phyloP scores from a whole-genome alignment of 2,113 vertebrate genomes.

The Menidia beryllina region DNA sequence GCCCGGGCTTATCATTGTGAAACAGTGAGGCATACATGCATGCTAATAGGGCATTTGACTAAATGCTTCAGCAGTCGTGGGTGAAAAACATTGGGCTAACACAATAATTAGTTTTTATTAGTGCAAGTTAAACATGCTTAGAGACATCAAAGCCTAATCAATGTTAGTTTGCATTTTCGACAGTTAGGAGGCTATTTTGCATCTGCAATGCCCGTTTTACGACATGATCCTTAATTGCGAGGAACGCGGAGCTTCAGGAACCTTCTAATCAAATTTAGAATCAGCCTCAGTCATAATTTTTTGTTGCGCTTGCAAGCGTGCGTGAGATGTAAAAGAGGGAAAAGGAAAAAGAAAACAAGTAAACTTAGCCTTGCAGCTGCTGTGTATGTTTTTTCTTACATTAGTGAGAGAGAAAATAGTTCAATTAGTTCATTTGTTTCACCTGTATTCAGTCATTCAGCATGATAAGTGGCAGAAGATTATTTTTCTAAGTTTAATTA shows the following conservation, averaged over 20 bases:
- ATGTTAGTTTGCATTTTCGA: not conserved
- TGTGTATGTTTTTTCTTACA: not conserved
- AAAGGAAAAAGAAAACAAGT: not conserved
- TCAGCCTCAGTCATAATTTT: not conserved
- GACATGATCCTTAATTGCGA: not conserved
- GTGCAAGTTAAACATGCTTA: no score
- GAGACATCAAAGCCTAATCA: no score
- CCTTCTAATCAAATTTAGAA: not conserved
- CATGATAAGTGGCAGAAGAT: not conserved
- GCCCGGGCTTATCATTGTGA: no score
- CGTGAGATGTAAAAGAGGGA: not conserved
- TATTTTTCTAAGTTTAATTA: constrained; percentile 1
- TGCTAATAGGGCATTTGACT: no score
- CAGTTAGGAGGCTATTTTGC: constrained; percentile 2
- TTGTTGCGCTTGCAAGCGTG: not conserved
- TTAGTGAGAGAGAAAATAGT: not conserved
- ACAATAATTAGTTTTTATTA: no score
- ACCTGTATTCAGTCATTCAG: constrained; percentile 7
- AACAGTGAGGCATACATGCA: no score
- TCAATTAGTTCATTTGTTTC: constrained; percentile 16
- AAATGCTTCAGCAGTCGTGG: no score
- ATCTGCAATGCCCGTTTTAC: constrained; percentile 11
- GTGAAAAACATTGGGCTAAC: no score
- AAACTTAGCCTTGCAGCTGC: constrained; percentile 7
- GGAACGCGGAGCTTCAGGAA: constrained; percentile 6